These are phyloP conservation scores for Momotus momota DNA, from an alignment of 2,797 vertebrate species.

Conservation along the genomic window DNA sequence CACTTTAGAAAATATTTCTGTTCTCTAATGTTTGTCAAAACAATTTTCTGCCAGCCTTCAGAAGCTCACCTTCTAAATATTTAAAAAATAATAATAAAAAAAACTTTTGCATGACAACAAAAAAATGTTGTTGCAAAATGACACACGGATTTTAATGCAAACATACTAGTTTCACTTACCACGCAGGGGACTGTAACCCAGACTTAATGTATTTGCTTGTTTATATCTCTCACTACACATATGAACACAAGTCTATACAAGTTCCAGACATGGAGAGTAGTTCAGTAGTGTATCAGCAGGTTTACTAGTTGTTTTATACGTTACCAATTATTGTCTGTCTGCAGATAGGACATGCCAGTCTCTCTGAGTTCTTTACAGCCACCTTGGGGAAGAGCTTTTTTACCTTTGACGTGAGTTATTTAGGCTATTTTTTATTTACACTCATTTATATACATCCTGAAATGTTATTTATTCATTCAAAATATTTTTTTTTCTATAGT, in stretches of 20 bases:
- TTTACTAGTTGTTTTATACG: background rate
- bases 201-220: background rate
- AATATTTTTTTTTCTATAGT: background rate
- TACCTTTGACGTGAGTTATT: background rate
- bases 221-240: background rate
- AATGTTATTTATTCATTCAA: background rate
- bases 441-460: background rate
- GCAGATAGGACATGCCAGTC: background rate
- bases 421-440: background rate
- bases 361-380: background rate
- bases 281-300: background rate
- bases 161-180: background rate
- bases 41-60: background rate
- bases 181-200: background rate
- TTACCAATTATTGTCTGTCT: background rate
- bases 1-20: background rate
- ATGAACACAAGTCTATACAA: background rate
- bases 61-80: background rate
- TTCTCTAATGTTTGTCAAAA: background rate
- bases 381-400: background rate
- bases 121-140: background rate
- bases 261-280: background rate
- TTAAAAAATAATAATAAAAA: background rate
- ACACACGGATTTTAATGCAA: background rate
- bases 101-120: background rate